Evolutionary conservation across 2,797 vertebrate species (phyloP).

Genomic region (Enteromius mattozi): DNA sequence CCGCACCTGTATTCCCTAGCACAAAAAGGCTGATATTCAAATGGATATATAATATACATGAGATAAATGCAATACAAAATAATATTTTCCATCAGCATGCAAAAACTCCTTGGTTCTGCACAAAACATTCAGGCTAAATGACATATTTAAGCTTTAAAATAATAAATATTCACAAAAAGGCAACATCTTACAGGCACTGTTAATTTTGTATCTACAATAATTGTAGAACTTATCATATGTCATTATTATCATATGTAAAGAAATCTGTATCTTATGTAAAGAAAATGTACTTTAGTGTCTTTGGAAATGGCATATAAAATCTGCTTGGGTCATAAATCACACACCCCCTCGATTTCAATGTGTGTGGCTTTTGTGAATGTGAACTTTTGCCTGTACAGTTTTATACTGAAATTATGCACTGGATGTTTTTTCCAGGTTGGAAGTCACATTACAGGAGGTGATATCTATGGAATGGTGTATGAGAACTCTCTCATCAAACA

Average conservation of each 20-base stretch:
- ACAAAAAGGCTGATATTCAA: neutral
- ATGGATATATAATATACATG: neutral
- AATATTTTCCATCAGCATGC: neutral
- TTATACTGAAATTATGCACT: neutral
- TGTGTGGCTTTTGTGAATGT: neutral
- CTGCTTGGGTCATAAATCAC: neutral
- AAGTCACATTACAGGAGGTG: slow-evolving; percentile 93
- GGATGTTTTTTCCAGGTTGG: slow-evolving; percentile 73
- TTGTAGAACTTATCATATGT: neutral
- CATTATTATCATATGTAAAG: no score
- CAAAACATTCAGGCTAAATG: neutral
- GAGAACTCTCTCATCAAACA: slow-evolving; percentile 93
- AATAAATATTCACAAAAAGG: neutral
- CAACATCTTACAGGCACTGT: neutral
- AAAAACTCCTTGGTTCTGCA: neutral
- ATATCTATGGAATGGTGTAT: slow-evolving; percentile 85
- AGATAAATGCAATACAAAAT: neutral
- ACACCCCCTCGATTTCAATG: neutral
- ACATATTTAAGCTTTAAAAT: neutral
- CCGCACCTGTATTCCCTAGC: no score
- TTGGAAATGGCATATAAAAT: neutral
- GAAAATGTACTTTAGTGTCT: neutral
- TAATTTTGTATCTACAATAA: neutral
- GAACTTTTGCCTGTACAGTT: neutral
- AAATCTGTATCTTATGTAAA: no score